A percentile compares a stretch with the other conserved stretches of the same genome.
Conservation (phyloP, 37 sponge, comb jelly and placozoan species). For the Axinella damicornis region DNA sequence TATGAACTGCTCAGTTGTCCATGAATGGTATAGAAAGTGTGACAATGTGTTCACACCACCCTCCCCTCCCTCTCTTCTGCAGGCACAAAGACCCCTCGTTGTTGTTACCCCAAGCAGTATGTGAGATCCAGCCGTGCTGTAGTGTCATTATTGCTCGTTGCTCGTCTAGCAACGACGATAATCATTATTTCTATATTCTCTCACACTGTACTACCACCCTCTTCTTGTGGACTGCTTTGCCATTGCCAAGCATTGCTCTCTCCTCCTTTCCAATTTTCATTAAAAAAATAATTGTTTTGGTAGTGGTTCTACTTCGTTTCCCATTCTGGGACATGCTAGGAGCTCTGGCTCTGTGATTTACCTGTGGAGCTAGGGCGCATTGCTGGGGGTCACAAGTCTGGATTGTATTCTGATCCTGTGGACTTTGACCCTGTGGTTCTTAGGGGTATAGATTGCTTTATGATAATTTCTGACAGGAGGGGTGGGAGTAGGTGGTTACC, state of each 20-base stretch:
- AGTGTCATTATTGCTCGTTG: background rate
- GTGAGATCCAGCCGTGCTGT: constrained; percentile 43
- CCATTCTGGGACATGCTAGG: background rate
- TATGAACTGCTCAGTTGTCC: no score
- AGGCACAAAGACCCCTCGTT: constrained; percentile 51
- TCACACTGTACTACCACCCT: background rate
- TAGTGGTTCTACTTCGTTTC: background rate
- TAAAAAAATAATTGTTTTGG: background rate
- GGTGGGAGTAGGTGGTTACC: no score
- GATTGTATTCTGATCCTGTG: no score
- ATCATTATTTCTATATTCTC: background rate
- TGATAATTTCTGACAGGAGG: no score
- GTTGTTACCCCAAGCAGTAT: constrained; percentile 53
- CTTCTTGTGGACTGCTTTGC: background rate
- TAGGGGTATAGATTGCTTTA: no score
- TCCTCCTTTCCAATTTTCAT: constrained; percentile 3
- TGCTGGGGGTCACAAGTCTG: no score
- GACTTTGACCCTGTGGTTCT: no score
- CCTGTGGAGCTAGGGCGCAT: no score
- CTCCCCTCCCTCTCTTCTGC: background rate
- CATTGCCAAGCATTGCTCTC: background rate
- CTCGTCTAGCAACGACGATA: background rate
- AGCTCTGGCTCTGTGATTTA: background rate
- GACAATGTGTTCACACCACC: no score
- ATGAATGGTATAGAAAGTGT: background rate